Evolutionary conservation across 1,140 invertebrate genomes (phyloP), one percentile per base, ranked within the genome.

Genomic region (Wasmannia auropunctata): DNA sequence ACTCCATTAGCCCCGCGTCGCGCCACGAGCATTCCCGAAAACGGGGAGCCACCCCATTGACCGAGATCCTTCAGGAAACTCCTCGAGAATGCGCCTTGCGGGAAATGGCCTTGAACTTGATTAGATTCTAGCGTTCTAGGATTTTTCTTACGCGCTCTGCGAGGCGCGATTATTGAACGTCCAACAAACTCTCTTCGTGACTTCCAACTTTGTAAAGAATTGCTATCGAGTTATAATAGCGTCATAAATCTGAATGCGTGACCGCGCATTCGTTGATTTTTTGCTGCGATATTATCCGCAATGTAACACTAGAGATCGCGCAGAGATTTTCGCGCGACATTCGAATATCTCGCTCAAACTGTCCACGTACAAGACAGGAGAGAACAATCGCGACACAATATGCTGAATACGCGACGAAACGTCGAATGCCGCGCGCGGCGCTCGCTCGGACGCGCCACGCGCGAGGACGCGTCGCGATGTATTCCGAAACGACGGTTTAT

Each of bases 101-200:
- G 37, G 56, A 90, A 90, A 87, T 77, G 89, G 70, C 89, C 89
- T 90, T 90, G 89, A 90, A 90, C 89, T 87, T 89, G 86, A 87
- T 86, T 90, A 87, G 56, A 34, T 65, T 37, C 62, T 22, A 51
- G 58, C 72, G 51, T 62, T 70, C 51, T 22, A 63, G 25, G 28
- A 77, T 81, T 37, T 60, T 81, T 85, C 76, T 85, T 43, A 28
- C 11, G 25, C 25, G 25, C 14, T 10, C 3, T 2, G 5, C 0
- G n/a, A 22, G 34, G 7, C 0, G 5, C 14, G 10, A 16, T 22
- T 1, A 7, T 70, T n/a, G 19, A 25, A 19, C 8, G 2, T n/a
- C 34, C 14, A 62, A 22, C 3, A 0, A 31, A 34, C 31, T 34
- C 31, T 34, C 19, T 63, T 63, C 16, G 10, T 43, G 6, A 22